Base-by-base conservation (phyloP, 2,113 vertebrate species). In the Petroica traversi region DNA sequence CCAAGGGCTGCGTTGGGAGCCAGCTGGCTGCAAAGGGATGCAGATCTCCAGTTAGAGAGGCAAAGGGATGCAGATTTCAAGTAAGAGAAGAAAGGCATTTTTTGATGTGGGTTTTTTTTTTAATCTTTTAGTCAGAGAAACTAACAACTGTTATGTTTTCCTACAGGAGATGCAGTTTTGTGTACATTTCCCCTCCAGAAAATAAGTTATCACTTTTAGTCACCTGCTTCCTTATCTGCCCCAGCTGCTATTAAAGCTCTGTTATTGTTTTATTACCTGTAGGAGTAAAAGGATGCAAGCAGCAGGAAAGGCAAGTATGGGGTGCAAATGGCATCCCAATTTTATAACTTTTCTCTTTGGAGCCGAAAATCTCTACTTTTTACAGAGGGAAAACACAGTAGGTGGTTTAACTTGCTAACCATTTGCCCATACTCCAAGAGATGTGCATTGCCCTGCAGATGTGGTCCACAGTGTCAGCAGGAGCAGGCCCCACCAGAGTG, bases 1-100 rank as follows among this genome's bases (percentile, higher is more conserved):
- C 86, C 89, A 92, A 64, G 57, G 64, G 64, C 68, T 85, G 58
- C 23, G 1, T 2, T 40, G 31, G 41, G 66, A 94, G 93, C 93
- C 94, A 97, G 71, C 93, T 93, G 95, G 94, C 94, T 95, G 77
- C 55, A 28, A 77, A 69, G 69, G 22, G 78, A 75, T 67, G 62
- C 51, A 81, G 61, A 78, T 92, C 66, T 49, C 36, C 34, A 78
- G 22, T 36, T 34, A 69, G 46, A 54, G 46, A 79, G 25, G 77
- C 58, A 34, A 85, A 73, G 73, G 31, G 78, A 64, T 59, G 66
- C 55, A 85, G 64, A 81, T 89, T 66, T 59, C 64, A 45, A 89
- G 20, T 23, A 66, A 66, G 29, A 87, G 52, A 72, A 80, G 57
- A 69, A 69, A 54, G 43, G 28, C 19, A 3, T 6, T 68, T 46